Evolutionary conservation across 1,140 invertebrate species (phyloP), one percentile per base, ranked within the genome.

Genomic region (Lasioglossum baleicum): DNA sequence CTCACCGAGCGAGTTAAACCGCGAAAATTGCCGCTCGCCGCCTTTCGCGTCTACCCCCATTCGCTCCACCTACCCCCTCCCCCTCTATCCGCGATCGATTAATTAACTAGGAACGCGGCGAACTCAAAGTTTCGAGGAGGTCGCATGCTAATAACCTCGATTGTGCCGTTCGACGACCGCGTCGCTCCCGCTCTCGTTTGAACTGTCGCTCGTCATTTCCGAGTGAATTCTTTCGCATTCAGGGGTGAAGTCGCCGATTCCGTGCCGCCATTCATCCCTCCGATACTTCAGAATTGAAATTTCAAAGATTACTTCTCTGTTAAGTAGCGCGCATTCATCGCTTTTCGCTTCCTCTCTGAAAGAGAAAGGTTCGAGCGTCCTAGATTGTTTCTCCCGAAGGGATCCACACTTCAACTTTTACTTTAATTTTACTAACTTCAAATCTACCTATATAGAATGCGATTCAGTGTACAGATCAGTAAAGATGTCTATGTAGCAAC

Each of bases 21-120:
- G 31, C 61, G 58, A 77, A 76, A 71, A 77, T 63, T 71, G 58
- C 58, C 70, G 75, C 67, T 44, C 58, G 40, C 51, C 15, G 40
- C 61, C 15, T 20, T 20, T 15, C 51, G 51, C 51, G 15, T n/a
- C 26, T 13, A 3, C 35, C 35, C 35, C 35, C 35, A 1, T 26
- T 26, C 26, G 26, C 26, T 26, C 26, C 26, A 26, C 35, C 35
- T 5, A 35, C 2, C 35, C 35, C 35, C 35, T 35, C 20, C 26
- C 11, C 5, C 26, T 7, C 1, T 10, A 2, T 13, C 4, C 17
- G 58, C n/a, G 48, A 77, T 77, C 58, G 58, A 77, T 70, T 71
- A 77, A 77, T 71, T 71, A 77, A 70, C 68, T 76, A 53, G 51
- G 51, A 53, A 53, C 51, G 51, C 17, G 17, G 58, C 20, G 56